Percentiles rank a stretch among this genome's conserved stretches.
Evolutionary conservation across 2,797 vertebrate species (phyloP).

Genomic region (Morelia viridis): DNA sequence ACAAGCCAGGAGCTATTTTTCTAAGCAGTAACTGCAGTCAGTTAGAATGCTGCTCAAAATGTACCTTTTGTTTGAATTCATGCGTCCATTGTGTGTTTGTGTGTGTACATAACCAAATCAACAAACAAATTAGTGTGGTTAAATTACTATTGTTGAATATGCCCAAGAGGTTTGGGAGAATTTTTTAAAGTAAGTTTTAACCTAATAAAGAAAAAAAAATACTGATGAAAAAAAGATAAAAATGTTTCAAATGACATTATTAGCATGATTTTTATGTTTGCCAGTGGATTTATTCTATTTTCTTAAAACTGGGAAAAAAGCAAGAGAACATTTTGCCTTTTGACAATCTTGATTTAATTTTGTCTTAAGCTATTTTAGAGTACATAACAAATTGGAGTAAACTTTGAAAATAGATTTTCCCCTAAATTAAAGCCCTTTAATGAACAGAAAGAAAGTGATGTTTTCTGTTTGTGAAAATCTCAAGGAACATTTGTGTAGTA

Average conservation of each 20-base stretch:
- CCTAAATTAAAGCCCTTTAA: constrained; percentile 10
- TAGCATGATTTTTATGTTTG: background rate
- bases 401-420: background rate
- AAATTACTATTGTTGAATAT: background rate
- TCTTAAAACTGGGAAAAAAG: background rate
- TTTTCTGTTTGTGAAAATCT: background rate
- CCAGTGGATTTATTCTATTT: background rate
- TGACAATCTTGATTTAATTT: constrained; percentile 2
- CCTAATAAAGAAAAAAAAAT: background rate
- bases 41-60: background rate
- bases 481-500: background rate
- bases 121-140: background rate
- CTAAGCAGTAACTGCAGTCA: background rate
- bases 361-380: constrained; percentile 8
- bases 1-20: background rate
- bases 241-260: constrained; percentile 4
- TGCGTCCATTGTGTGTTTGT: background rate
- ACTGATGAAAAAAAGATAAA: background rate
- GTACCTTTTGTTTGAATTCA: background rate
- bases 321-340: background rate
- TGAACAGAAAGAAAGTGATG: constrained; percentile 10
- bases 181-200: background rate
- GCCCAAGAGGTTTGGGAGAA: background rate
- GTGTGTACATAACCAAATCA: background rate
- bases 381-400: constrained; percentile 10